A percentile compares a stretch with the other conserved stretches of the same genome.
phyloP scores from a whole-genome alignment of 1,140 invertebrate species.

The Stegodyphus dumicola region DNA sequence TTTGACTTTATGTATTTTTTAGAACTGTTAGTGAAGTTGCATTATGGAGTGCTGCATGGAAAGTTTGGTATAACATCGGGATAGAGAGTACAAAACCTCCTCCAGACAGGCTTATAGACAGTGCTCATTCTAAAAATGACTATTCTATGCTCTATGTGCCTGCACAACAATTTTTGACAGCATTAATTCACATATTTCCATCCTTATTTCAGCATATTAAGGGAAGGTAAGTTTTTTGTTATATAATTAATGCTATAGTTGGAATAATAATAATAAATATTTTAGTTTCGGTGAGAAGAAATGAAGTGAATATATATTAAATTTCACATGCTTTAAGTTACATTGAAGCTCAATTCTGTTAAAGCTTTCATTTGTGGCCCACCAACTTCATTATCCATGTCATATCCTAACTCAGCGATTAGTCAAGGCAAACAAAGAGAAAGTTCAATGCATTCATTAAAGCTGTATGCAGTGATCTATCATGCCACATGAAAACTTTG shows the following conservation, averaged over 20 bases:
- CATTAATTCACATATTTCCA: constrained; percentile 93
- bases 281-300: too few species aligned
- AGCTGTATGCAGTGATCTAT: too few species aligned
- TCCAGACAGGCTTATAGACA: constrained; percentile 66
- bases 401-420: too few species aligned
- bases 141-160: constrained; percentile 81
- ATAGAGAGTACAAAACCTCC: constrained; percentile 79
- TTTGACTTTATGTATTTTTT: not conserved
- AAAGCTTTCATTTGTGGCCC: too few species aligned
- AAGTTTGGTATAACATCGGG: constrained; percentile 87
- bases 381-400: too few species aligned
- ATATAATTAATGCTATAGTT: constrained; percentile 31
- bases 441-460: too few species aligned
- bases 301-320: too few species aligned
- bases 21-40: constrained; percentile 61
- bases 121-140: constrained; percentile 66
- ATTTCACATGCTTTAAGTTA: too few species aligned
- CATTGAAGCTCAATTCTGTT: too few species aligned
- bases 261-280: too few species aligned
- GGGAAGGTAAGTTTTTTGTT: constrained; percentile 67
- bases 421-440: too few species aligned
- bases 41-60: constrained; percentile 83
- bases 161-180: constrained; percentile 90
- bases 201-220: constrained; percentile 91
- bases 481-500: too few species aligned